Conservation (phyloP, 1,140 invertebrate species). For the Scaptomyza pallida region DNA sequence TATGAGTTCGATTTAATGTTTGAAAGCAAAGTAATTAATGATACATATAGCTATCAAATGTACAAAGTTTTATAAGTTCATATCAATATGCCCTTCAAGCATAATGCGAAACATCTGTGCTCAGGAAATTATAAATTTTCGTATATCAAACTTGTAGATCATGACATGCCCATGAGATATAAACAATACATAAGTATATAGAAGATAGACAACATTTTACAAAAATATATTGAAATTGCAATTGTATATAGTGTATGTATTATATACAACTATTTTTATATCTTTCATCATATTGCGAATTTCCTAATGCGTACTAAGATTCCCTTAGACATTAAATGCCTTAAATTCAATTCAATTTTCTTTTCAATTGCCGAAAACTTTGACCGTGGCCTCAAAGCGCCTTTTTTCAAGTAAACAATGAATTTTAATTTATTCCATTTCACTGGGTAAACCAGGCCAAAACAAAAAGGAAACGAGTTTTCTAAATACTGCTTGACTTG, state of each 20-base stretch:
- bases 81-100: conserved; percentile 44
- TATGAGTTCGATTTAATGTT: not conserved
- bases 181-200: not conserved
- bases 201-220: not conserved
- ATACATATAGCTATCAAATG: not conserved
- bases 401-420: conserved; percentile 54
- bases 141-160: not conserved
- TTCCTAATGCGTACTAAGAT: not conserved
- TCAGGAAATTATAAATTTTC: not conserved
- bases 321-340: conserved; percentile 5
- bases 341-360: conserved; percentile 49
- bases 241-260: not conserved
- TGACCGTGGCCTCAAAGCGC: conserved; percentile 44
- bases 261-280: conserved; percentile 32
- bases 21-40: not conserved
- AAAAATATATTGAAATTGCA: not conserved
- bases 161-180: not conserved
- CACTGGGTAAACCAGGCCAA: conserved; percentile 24
- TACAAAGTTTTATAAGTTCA: not conserved
- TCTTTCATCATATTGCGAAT: conserved; percentile 6
- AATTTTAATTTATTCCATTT: conserved; percentile 56
- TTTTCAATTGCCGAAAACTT: conserved; percentile 34
- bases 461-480: not conserved
- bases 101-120: conserved; percentile 64
- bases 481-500: not conserved